A percentile compares a stretch with the other conserved stretches of the same genome.
Conservation (phyloP, 1,140 invertebrate genomes). For the Papilio aristodemus region DNA sequence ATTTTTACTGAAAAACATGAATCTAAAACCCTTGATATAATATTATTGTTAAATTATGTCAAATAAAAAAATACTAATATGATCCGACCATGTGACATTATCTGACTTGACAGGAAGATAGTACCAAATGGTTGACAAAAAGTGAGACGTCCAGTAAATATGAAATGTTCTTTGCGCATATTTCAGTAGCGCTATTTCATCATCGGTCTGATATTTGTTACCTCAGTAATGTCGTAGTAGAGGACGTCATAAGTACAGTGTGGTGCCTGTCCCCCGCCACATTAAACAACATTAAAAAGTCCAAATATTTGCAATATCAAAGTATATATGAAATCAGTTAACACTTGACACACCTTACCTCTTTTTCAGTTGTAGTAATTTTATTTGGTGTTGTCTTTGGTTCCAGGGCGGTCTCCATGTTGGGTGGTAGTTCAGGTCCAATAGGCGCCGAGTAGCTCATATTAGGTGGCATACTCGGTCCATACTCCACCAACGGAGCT, state of each 20-base stretch:
- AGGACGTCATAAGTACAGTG: too few relatives aligned
- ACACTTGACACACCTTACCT: too few relatives aligned
- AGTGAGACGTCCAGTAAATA: conserved; percentile 38
- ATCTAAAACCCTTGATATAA: neutral
- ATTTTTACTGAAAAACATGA: conserved; percentile 42
- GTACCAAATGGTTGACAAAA: neutral
- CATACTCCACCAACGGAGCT: conserved; percentile 51
- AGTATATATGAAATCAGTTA: too few relatives aligned
- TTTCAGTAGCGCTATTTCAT: conserved; percentile 45
- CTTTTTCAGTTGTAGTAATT: conserved; percentile 33
- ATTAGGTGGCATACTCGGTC: conserved; percentile 58
- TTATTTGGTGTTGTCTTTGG: conserved; percentile 43
- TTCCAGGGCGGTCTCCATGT: conserved; percentile 34
- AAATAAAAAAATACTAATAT: neutral
- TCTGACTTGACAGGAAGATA: neutral
- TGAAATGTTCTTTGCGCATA: conserved; percentile 26
- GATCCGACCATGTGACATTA: neutral
- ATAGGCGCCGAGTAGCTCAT: conserved; percentile 59
- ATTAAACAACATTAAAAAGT: conserved; percentile 31
- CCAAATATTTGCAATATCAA: conserved; percentile 11
- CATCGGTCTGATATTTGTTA: conserved; percentile 36
- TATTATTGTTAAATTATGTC: neutral
- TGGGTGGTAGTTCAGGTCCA: conserved; percentile 64
- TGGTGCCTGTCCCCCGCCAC: too few relatives aligned
- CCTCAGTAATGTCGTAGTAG: too few relatives aligned